These are phyloP conservation scores for Cyphomyrus plagiostoma DNA, from an alignment of 2,113 vertebrate species.

Conservation along the genomic window DNA sequence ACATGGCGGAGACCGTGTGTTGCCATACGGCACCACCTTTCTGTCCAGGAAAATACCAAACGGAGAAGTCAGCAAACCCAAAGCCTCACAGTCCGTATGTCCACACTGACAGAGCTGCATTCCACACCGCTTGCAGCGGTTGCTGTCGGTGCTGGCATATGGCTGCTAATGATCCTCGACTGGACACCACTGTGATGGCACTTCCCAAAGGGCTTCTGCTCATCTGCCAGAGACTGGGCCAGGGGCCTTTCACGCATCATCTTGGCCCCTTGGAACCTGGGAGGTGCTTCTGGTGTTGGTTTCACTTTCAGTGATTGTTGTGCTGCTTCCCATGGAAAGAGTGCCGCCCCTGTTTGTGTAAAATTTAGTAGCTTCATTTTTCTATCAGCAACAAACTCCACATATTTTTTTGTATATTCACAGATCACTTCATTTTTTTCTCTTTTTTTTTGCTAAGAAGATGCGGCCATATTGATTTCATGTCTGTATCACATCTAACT, in stretches of 20 bases:
- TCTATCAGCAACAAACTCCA: not conserved
- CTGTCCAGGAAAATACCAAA: not conserved
- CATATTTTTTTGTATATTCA: not conserved
- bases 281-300: not conserved
- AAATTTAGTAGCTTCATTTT: not conserved
- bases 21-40: not conserved
- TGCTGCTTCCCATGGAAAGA: not conserved
- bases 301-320: not conserved
- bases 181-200: conserved; percentile 77
- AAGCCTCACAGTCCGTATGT: conserved; percentile 48
- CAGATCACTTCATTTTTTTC: not conserved
- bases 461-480: not conserved
- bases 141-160: conserved; percentile 78
- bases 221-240: conserved; percentile 78
- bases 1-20: not conserved
- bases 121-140: conserved; percentile 74
- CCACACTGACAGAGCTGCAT: conserved; percentile 63
- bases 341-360: not conserved
- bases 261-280: conserved; percentile 55
- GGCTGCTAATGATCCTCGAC: conserved; percentile 80
- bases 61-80: not conserved
- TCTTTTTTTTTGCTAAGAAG: not conserved
- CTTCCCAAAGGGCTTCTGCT: conserved; percentile 70
- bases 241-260: conserved; percentile 73
- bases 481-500: not conserved